Conservation (phyloP, 2,888 invertebrate species). For the Herminia tarsipennalis region DNA sequence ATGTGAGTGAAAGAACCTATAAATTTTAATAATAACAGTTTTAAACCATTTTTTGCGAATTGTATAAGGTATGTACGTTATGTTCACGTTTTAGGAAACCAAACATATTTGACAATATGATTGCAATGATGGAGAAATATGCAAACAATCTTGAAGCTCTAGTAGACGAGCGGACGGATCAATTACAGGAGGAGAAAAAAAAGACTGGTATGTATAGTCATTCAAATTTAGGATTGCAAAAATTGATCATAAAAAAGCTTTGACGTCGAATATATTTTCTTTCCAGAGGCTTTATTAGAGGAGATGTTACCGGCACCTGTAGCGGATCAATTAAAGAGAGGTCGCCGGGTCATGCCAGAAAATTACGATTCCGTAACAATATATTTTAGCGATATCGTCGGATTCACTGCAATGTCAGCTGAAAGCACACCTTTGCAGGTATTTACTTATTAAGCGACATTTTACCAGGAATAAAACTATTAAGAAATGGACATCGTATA, state of each 20-base stretch:
- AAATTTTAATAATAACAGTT: background rate
- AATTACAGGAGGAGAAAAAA: constrained; percentile 97
- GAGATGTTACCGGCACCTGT: constrained; percentile 96
- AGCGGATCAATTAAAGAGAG: constrained; percentile 96
- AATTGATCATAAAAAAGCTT: background rate
- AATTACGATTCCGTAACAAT: constrained; percentile 96
- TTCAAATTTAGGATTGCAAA: background rate
- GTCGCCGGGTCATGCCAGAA: constrained; percentile 95
- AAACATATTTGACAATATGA: constrained; percentile 99
- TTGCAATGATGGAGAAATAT: constrained; percentile 99
- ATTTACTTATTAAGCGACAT: too few relatives aligned
- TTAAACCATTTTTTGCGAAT: background rate
- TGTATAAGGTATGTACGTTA: background rate
- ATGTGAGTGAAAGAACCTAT: constrained; percentile 87
- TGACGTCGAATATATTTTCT: constrained; percentile 1
- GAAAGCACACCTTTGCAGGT: constrained; percentile 95
- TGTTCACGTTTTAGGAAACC: constrained; percentile 89
- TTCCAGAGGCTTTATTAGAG: constrained; percentile 91
- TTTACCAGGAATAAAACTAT: too few relatives aligned
- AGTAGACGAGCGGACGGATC: constrained; percentile 97
- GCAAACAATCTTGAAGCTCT: constrained; percentile 97
- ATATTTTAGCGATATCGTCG: constrained; percentile 98
- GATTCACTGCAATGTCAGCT: constrained; percentile 96
- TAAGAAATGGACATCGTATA: too few relatives aligned
- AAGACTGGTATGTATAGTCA: constrained; percentile 89